A percentile compares a stretch with the other conserved stretches of the same genome.
phyloP scores from a whole-genome alignment of 2,888 invertebrate genomes.

The Eremobia ochroleuca region DNA sequence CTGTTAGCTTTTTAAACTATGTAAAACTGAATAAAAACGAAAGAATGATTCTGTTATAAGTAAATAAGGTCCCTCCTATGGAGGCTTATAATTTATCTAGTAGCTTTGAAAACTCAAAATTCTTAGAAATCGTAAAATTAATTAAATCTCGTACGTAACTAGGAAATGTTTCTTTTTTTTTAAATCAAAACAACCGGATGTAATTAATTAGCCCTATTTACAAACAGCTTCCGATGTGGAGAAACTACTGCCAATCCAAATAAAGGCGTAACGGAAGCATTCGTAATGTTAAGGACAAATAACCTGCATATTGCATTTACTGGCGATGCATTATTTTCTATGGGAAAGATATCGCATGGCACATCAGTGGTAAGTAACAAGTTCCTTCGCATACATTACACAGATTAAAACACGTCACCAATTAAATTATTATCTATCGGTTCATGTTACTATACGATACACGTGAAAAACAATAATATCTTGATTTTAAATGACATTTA shows the following conservation, averaged over 20 bases:
- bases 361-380: neutral
- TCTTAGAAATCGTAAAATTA: no score
- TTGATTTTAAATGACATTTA: neutral
- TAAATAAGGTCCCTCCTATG: neutral
- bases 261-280: conserved; percentile 43
- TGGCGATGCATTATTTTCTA: conserved; percentile 18
- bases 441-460: neutral
- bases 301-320: conserved; percentile 3
- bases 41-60: neutral
- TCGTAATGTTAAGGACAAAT: conserved; percentile 40
- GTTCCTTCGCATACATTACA: conserved; percentile 9
- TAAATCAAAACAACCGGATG: conserved; percentile 24
- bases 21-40: no score
- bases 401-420: neutral
- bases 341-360: conserved; percentile 25
- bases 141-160: no score
- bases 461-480: neutral
- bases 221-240: conserved; percentile 12
- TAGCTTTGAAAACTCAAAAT: neutral
- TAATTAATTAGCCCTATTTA: neutral
- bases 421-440: neutral
- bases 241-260: conserved; percentile 26
- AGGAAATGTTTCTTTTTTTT: no score
- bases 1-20: no score
- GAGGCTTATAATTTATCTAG: no score